Evolutionary conservation across 2,888 invertebrate species (phyloP).

Genomic region (Brachyptera risi): DNA sequence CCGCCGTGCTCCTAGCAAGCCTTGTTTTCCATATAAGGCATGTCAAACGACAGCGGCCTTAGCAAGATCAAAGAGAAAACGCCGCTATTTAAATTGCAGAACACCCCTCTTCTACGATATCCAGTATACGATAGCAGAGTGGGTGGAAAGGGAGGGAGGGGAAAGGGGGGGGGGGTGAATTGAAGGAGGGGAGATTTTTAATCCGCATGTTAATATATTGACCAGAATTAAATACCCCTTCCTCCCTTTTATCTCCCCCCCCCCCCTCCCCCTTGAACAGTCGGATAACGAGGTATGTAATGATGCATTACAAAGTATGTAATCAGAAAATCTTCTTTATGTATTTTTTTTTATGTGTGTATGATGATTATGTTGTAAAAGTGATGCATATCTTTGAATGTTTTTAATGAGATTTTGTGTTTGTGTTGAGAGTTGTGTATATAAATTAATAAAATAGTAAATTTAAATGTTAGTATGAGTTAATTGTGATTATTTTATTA

Average conservation of each 20-base stretch:
- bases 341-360: neutral
- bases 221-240: conserved; percentile 36
- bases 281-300: conserved; percentile 21
- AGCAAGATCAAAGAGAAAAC: conserved; percentile 25
- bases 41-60: conserved; percentile 30
- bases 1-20: conserved; percentile 32
- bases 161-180: conserved; percentile 23
- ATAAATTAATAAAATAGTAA: no score
- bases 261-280: conserved; percentile 14
- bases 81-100: conserved; percentile 37
- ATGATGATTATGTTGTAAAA: no score
- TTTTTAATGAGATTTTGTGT: no score
- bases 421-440: no score
- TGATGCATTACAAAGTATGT: neutral
- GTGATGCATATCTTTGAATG: no score
- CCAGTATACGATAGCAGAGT: neutral
- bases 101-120: conserved; percentile 29
- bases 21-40: conserved; percentile 35
- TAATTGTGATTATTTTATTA: no score
- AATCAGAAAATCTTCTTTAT: neutral
- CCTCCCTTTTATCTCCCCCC: conserved; percentile 16
- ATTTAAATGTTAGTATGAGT: no score
- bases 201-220: conserved; percentile 40
- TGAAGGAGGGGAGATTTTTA: conserved; percentile 25
- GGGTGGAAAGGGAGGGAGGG: conserved; percentile 24